These are phyloP conservation scores for Cathartes aura DNA, from an alignment of 2,113 vertebrate genomes.

Conservation along the genomic window DNA sequence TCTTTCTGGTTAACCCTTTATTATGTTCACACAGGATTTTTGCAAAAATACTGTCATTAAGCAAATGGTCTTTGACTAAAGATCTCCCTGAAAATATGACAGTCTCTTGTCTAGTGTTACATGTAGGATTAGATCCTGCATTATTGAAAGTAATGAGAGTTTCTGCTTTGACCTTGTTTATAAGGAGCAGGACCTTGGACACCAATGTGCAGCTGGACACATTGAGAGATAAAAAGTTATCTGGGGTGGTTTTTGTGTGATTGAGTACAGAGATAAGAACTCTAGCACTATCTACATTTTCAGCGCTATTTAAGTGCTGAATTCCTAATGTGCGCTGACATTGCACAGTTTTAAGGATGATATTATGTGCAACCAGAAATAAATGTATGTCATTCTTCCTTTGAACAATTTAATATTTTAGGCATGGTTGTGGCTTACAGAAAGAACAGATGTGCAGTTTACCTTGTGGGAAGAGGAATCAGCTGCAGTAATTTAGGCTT, in stretches of 20 bases:
- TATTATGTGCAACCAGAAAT: not conserved
- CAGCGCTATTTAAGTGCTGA: not conserved
- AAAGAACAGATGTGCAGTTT: not conserved
- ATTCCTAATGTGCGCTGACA: not conserved
- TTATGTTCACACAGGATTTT: not conserved
- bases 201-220: not conserved
- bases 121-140: not conserved
- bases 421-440: not conserved
- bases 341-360: not conserved
- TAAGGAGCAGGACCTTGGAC: not conserved
- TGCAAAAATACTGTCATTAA: not conserved
- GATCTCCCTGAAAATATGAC: not conserved
- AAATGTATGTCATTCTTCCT: not conserved
- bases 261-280: not conserved
- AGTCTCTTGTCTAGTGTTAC: not conserved
- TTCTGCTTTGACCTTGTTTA: not conserved
- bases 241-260: not conserved
- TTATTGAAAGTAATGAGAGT: not conserved
- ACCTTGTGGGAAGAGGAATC: constrained; percentile 19
- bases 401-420: constrained; percentile 12
- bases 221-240: not conserved
- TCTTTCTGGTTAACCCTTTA: not conserved
- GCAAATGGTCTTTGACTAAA: not conserved
- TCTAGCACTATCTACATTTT: not conserved
- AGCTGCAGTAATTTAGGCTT: not conserved